phyloP scores from a whole-genome alignment of 2,888 invertebrate species.

The Luffia ferchaultella region DNA sequence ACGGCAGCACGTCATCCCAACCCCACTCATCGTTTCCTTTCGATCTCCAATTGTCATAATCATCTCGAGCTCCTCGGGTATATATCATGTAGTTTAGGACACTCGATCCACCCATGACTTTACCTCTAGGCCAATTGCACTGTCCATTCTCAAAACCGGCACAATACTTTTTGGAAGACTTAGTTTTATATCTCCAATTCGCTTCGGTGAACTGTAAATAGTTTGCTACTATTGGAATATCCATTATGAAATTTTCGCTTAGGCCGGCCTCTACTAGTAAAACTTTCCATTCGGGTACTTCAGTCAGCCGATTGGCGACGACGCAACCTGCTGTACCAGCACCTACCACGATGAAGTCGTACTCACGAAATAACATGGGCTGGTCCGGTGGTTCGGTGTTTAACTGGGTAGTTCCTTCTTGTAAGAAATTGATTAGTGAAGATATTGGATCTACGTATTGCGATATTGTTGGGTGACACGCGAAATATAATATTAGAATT shows the following conservation, averaged over 20 bases:
- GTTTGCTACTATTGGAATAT: conserved; percentile 76
- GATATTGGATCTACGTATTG: conserved; percentile 42
- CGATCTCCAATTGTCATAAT: conserved; percentile 80
- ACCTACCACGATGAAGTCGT: conserved; percentile 81
- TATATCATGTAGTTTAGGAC: conserved; percentile 85
- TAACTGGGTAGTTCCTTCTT: conserved; percentile 58
- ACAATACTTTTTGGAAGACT: conserved; percentile 76
- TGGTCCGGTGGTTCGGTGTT: conserved; percentile 64
- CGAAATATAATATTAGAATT: neutral
- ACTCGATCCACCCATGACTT: conserved; percentile 83
- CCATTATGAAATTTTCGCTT: conserved; percentile 77
- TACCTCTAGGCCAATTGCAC: conserved; percentile 83
- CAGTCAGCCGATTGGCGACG: conserved; percentile 76
- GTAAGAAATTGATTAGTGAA: conserved; percentile 60
- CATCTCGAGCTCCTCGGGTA: conserved; percentile 72
- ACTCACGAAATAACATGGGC: conserved; percentile 57
- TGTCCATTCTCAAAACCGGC: conserved; percentile 77
- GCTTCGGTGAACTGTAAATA: conserved; percentile 75
- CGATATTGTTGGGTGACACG: conserved; percentile 27
- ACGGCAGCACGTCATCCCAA: conserved; percentile 74
- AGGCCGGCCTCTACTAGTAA: conserved; percentile 78
- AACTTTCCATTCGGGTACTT: conserved; percentile 72
- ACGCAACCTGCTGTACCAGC: conserved; percentile 84
- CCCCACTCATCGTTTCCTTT: conserved; percentile 79
- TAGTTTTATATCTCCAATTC: conserved; percentile 85